Percentiles rank a stretch among this genome's conserved stretches.
phyloP scores from a whole-genome alignment of 2,888 invertebrate species.

The Acanthoscelides obtectus region DNA sequence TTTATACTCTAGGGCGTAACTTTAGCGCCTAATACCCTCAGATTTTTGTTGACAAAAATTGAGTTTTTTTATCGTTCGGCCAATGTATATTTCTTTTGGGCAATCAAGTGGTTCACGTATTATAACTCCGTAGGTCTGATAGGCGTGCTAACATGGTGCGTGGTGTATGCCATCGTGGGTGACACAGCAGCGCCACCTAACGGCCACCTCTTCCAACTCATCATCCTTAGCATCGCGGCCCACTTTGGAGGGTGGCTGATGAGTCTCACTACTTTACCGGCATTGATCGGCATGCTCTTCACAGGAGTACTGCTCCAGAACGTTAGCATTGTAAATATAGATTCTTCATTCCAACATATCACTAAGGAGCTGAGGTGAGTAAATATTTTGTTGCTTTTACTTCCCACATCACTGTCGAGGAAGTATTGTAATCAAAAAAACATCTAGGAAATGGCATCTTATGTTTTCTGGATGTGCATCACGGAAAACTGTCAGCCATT shows the following conservation, averaged over 20 bases:
- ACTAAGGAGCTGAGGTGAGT: slow-evolving; percentile 66
- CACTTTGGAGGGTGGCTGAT: slow-evolving; percentile 81
- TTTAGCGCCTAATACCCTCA: no score
- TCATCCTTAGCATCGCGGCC: slow-evolving; percentile 68
- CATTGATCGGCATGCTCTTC: slow-evolving; percentile 81
- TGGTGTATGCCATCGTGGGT: slow-evolving; percentile 71
- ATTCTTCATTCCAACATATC: slow-evolving; percentile 61
- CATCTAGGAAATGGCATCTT: no score
- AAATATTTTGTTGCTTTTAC: neutral
- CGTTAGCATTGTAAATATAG: slow-evolving; percentile 63
- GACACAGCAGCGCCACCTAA: slow-evolving; percentile 77
- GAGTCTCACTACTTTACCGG: slow-evolving; percentile 74
- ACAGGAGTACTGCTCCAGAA: slow-evolving; percentile 76
- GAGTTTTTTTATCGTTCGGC: no score
- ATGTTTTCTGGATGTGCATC: no score
- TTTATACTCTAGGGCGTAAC: no score
- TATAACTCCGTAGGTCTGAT: slow-evolving; percentile 49
- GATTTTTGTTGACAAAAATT: no score
- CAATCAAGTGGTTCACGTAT: no score
- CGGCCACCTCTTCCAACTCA: slow-evolving; percentile 76
- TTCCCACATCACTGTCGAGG: no score
- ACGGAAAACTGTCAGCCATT: no score
- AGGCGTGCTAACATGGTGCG: slow-evolving; percentile 71
- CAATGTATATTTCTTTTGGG: no score
- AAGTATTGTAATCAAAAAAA: no score